Evolutionary conservation across 92 coral and sea anemone genomes (phyloP), one percentile per base, ranked within the genome.

Genomic region (Micromussa lordhowensis): DNA sequence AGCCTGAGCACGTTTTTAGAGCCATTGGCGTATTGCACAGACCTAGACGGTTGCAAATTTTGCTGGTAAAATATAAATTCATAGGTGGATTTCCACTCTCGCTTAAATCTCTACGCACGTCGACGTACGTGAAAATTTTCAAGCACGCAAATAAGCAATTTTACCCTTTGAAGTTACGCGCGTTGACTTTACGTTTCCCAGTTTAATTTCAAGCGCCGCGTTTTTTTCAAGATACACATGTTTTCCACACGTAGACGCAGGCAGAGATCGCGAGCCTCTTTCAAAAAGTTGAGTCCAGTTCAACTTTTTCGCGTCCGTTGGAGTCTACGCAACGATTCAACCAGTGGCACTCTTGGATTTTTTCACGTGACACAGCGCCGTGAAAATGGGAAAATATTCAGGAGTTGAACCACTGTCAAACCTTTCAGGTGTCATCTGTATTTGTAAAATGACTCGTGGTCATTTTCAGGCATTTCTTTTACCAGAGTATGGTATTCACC

Each of bases 21-120:
- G n/a, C n/a, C n/a, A n/a, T n/a, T n/a, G n/a, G n/a, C n/a, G n/a
- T n/a, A n/a, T n/a, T n/a, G n/a, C n/a, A n/a, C n/a, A n/a, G n/a
- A n/a, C n/a, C n/a, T n/a, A n/a, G n/a, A n/a, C n/a, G n/a, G n/a
- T n/a, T n/a, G n/a, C n/a, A n/a, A n/a, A n/a, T n/a, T n/a, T n/a
- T n/a, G n/a, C n/a, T n/a, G n/a, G n/a, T n/a, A n/a, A n/a, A n/a
- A n/a, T n/a, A n/a, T n/a, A n/a, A n/a, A n/a, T n/a, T n/a, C n/a
- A n/a, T n/a, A 72, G 77, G 77, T 72, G 77, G 77, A 72, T 72
- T 72, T 72, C 77, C 77, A 72, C 77, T 72, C 29, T 75, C 55
- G 79, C 57, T 26, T 75, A 44, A 44, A 24, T 5, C 59, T 76
- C 36, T 48, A 48, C 80, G 80, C 80, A 76, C 63, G 48, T 40